Conservation (phyloP, 1,140 invertebrate genomes). For the Drosophila sturtevanti region DNA sequence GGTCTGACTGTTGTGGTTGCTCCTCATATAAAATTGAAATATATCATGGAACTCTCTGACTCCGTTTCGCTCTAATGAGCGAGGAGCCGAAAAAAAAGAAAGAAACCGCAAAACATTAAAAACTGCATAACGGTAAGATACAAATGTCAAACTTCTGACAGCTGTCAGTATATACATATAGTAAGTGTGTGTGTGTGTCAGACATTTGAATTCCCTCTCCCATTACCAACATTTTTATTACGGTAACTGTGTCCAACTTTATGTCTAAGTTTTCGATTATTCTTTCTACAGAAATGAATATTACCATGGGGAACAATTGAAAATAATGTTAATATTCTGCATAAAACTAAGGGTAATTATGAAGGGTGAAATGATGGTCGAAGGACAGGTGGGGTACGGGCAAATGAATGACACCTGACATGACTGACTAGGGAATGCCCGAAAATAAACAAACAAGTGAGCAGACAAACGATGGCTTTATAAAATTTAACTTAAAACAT, state of each 20-base stretch:
- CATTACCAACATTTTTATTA: neutral
- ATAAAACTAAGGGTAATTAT: slow-evolving; percentile 15
- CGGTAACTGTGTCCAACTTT: neutral
- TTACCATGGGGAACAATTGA: slow-evolving; percentile 18
- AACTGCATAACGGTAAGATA: slow-evolving; percentile 54
- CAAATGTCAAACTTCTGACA: slow-evolving; percentile 60
- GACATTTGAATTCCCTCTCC: neutral
- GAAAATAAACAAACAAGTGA: neutral
- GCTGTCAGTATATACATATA: slow-evolving; percentile 20
- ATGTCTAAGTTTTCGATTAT: slow-evolving; percentile 4
- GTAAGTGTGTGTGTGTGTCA: neutral
- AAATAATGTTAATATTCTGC: slow-evolving; percentile 51
- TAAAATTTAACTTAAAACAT: neutral
- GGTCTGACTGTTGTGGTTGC: slow-evolving; percentile 34
- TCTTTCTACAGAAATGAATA: neutral
- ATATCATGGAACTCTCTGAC: neutral
- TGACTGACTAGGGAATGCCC: neutral
- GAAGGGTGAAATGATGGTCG: neutral
- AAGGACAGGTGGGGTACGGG: neutral
- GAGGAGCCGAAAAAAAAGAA: slow-evolving; percentile 20
- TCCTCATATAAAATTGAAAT: slow-evolving; percentile 59
- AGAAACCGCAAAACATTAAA: slow-evolving; percentile 35
- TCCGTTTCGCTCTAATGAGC: slow-evolving; percentile 39
- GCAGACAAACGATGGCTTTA: neutral
- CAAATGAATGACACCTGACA: slow-evolving; percentile 30